Conservation (phyloP, 2,888 invertebrate genomes). For the Leptopterna dolabrata region DNA sequence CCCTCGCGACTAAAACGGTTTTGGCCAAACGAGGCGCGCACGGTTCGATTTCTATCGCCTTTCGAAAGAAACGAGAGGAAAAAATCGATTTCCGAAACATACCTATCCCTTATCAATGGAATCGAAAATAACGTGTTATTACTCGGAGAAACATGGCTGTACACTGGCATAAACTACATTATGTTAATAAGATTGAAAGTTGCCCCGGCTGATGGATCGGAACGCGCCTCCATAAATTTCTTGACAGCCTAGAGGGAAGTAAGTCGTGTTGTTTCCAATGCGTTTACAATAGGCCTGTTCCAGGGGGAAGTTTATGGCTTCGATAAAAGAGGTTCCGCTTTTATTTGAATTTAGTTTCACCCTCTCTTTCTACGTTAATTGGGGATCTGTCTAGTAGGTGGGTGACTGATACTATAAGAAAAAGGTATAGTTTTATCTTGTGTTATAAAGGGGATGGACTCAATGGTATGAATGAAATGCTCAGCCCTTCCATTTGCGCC, state of each 20-base stretch:
- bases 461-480: no score
- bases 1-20: constrained; percentile 35
- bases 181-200: constrained; percentile 44
- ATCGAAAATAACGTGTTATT: constrained; percentile 52
- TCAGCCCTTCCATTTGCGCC: no score
- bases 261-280: background rate
- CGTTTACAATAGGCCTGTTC: background rate
- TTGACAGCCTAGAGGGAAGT: constrained; percentile 21
- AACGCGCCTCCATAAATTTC: constrained; percentile 26
- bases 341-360: background rate
- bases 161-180: constrained; percentile 42
- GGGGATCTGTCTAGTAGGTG: no score
- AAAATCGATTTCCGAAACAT: constrained; percentile 22
- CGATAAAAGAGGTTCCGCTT: background rate
- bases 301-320: background rate
- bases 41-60: constrained; percentile 31
- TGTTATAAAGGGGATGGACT: no score
- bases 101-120: constrained; percentile 42
- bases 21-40: constrained; percentile 4
- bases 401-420: no score
- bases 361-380: no score
- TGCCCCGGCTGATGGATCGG: background rate
- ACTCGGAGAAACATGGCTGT: constrained; percentile 41
- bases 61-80: background rate
- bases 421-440: no score